Percentiles rank a stretch among this genome's conserved stretches.
These are phyloP conservation scores for Pseudolycoriella hygida DNA, from an alignment of 2,888 invertebrate species.

Conservation along the genomic window DNA sequence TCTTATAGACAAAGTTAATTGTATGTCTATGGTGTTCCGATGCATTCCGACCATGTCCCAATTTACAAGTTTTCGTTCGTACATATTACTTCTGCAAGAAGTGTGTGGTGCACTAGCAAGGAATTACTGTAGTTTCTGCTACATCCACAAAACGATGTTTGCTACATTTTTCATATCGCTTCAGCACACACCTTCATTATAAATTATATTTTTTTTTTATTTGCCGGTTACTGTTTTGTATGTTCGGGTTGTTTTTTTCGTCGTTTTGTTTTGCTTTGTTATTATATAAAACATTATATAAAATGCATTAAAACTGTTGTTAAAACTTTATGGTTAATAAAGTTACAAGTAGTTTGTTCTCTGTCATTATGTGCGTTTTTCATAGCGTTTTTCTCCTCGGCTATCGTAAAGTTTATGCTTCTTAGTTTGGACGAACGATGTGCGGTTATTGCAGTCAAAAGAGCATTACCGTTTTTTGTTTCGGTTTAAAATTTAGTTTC, in stretches of 20 bases:
- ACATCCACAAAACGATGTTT: background rate
- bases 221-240: background rate
- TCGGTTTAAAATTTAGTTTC: no score
- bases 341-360: conserved; percentile 3
- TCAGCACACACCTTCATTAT: conserved; percentile 1
- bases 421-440: no score
- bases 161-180: conserved; percentile 1
- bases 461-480: no score
- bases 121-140: no score
- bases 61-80: no score
- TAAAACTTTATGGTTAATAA: conserved; percentile 3
- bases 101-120: no score
- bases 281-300: background rate
- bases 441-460: no score
- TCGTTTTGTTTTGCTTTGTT: background rate
- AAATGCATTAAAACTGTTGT: conserved; percentile 2
- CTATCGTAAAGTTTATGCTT: no score
- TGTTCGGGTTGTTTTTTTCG: background rate
- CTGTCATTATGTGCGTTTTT: background rate
- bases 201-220: background rate
- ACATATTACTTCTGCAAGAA: no score
- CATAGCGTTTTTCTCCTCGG: background rate
- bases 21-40: no score
- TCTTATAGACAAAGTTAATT: no score
- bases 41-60: no score